These are phyloP conservation scores for Todiramphus chloris DNA, from an alignment of 2,113 vertebrate genomes.

Conservation along the genomic window DNA sequence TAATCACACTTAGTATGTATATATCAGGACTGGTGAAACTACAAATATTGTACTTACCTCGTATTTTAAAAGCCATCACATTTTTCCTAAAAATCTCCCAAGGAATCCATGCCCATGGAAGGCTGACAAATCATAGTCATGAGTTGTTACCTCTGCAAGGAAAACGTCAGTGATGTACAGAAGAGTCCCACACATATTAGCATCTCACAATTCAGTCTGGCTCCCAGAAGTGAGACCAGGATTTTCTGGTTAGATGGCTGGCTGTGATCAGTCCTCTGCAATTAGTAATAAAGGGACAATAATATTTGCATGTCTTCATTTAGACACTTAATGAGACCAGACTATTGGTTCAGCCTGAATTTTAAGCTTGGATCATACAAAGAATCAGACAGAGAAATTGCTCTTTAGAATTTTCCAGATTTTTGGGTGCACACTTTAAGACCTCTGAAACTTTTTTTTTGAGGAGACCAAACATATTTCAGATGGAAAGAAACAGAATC, in stretches of 20 bases:
- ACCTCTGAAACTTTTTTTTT: neutral
- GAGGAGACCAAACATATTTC: neutral
- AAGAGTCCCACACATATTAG: neutral
- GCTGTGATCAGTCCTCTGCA: neutral
- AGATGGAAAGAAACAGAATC: neutral
- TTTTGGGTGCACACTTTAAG: neutral
- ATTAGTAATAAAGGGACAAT: neutral
- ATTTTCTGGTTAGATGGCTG: neutral
- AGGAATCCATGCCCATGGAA: neutral
- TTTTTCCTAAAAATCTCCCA: neutral
- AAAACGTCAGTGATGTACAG: neutral
- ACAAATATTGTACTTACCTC: neutral
- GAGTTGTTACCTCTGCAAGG: neutral
- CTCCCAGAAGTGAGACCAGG: neutral
- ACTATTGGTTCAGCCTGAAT: neutral
- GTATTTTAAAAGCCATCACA: neutral
- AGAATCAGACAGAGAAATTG: neutral
- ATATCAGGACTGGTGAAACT: neutral
- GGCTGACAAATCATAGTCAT: rapidly evolving
- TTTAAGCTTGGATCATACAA: neutral
- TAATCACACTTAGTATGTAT: neutral
- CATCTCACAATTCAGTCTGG: neutral
- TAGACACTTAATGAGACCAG: neutral
- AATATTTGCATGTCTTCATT: neutral
- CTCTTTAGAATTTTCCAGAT: neutral